Conservation (phyloP, 2,888 invertebrate genomes). For the Drosophila putrida region DNA sequence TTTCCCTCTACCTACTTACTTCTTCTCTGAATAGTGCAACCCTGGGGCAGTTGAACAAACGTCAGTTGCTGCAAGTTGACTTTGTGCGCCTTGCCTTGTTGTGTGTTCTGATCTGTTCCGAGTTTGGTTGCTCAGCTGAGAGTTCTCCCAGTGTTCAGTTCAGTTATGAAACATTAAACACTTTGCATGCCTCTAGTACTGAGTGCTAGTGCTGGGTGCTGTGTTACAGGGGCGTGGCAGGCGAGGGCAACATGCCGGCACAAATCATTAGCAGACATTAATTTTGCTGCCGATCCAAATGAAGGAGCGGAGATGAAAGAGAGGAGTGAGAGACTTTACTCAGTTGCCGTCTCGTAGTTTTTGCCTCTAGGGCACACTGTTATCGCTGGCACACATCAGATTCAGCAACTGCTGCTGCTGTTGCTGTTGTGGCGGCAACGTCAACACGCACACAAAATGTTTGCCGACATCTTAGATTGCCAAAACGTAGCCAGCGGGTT, state of each 20-base stretch:
- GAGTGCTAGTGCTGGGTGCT: no score
- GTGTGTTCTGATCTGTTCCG: conserved; percentile 46
- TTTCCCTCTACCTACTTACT: background rate
- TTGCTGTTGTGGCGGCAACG: conserved; percentile 35
- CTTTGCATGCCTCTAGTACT: conserved; percentile 62
- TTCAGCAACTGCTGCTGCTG: conserved; percentile 26
- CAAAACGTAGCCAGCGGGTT: conserved; percentile 74
- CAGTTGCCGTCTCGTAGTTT: conserved; percentile 49
- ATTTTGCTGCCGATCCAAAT: conserved; percentile 46
- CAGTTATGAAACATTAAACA: conserved; percentile 78
- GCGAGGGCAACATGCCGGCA: conserved; percentile 54
- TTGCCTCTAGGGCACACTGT: conserved; percentile 59
- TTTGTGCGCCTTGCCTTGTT: conserved; percentile 49
- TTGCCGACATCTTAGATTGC: conserved; percentile 79
- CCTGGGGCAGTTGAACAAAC: conserved; percentile 35
- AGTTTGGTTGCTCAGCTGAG: conserved; percentile 12
- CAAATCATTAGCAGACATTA: conserved; percentile 80
- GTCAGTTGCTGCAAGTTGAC: conserved; percentile 41
- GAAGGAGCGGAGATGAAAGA: background rate
- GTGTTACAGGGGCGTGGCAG: conserved; percentile 27
- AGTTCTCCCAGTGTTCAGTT: conserved; percentile 26
- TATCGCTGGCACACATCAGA: conserved; percentile 71
- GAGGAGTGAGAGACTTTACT: background rate
- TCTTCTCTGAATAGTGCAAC: background rate
- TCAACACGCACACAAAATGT: conserved; percentile 76